Percentiles rank a stretch among this genome's conserved stretches.
Evolutionary conservation across 1,140 invertebrate genomes (phyloP).

Genomic region (Panagrolaimus sp.): DNA sequence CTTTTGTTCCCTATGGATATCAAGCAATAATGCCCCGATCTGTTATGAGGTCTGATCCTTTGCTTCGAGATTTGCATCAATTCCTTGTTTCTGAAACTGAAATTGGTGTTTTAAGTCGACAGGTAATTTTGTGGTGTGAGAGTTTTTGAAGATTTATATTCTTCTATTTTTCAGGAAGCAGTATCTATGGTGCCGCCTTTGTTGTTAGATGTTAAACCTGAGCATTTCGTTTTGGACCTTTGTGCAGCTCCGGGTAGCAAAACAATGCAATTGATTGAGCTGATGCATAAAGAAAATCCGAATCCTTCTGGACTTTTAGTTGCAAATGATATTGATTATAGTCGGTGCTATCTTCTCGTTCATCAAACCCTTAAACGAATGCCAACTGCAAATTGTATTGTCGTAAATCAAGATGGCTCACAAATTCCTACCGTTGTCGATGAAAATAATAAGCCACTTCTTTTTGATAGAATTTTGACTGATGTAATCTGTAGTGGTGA

Average conservation of each 20-base stretch:
- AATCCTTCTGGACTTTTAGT: conserved; percentile 78
- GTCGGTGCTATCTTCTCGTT: conserved; percentile 93
- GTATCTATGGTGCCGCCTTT: conserved; percentile 43
- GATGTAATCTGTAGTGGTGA: conserved; percentile 77
- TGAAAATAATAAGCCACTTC: conserved; percentile 59
- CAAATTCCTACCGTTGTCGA: conserved; percentile 70
- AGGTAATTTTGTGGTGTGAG: too few relatives aligned
- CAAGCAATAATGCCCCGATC: conserved; percentile 41
- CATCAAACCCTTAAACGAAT: conserved; percentile 92
- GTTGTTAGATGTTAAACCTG: conserved; percentile 36
- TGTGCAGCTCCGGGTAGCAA: conserved; percentile 68
- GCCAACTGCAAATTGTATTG: conserved; percentile 84
- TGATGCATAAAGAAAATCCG: conserved; percentile 74
- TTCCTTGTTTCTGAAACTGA: conserved; percentile 47
- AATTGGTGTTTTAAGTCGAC: conserved; percentile 44
- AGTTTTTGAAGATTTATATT: too few relatives aligned
- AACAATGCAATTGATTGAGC: conserved; percentile 93
- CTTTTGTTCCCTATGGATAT: conserved; percentile 47
- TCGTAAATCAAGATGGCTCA: conserved; percentile 94
- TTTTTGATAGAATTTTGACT: conserved; percentile 86
- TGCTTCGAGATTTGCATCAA: conserved; percentile 38
- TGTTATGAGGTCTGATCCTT: conserved; percentile 30
- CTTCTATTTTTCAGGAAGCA: too few relatives aligned
- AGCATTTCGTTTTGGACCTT: conserved; percentile 40
- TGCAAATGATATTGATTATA: conserved; percentile 95